Conservation (phyloP, 1,140 invertebrate genomes). For the Hermetia illucens region DNA sequence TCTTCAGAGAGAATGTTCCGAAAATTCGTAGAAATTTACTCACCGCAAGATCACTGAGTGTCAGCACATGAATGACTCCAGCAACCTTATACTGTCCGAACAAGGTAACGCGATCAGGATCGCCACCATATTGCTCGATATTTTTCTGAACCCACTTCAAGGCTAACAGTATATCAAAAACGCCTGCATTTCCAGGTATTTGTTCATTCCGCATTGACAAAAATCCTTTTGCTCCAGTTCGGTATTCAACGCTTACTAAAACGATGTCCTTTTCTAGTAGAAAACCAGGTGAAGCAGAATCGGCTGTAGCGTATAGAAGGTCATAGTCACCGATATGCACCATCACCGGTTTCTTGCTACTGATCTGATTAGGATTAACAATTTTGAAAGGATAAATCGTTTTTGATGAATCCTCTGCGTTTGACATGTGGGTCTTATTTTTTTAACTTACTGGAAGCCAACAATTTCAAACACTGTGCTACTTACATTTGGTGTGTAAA, state of each 20-base stretch:
- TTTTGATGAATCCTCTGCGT: too few relatives aligned
- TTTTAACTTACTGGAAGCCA: too few relatives aligned
- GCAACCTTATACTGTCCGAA: slow-evolving; percentile 29
- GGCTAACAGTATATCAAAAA: slow-evolving; percentile 28
- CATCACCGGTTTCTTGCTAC: slow-evolving; percentile 18
- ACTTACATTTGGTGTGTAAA: too few relatives aligned
- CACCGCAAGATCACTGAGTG: too few relatives aligned
- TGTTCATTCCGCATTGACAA: slow-evolving; percentile 28
- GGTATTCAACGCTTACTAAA: slow-evolving; percentile 65
- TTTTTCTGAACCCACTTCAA: slow-evolving; percentile 46
- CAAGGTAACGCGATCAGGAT: slow-evolving; percentile 35
- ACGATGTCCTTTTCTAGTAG: slow-evolving; percentile 60
- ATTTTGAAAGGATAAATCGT: too few relatives aligned
- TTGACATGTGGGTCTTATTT: too few relatives aligned
- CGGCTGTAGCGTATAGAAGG: slow-evolving; percentile 27
- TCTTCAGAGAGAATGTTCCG: too few relatives aligned
- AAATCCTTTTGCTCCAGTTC: slow-evolving; percentile 44
- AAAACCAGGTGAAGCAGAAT: slow-evolving; percentile 53
- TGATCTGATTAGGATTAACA: too few relatives aligned
- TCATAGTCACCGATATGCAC: slow-evolving; percentile 29
- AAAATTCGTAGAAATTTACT: too few relatives aligned
- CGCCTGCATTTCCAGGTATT: slow-evolving; percentile 22
- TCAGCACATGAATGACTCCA: too few relatives aligned
- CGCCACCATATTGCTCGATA: slow-evolving; percentile 48
- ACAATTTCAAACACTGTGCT: too few relatives aligned